Evolutionary conservation across 1,140 invertebrate genomes (phyloP).

Genomic region (Cotesia typhae): DNA sequence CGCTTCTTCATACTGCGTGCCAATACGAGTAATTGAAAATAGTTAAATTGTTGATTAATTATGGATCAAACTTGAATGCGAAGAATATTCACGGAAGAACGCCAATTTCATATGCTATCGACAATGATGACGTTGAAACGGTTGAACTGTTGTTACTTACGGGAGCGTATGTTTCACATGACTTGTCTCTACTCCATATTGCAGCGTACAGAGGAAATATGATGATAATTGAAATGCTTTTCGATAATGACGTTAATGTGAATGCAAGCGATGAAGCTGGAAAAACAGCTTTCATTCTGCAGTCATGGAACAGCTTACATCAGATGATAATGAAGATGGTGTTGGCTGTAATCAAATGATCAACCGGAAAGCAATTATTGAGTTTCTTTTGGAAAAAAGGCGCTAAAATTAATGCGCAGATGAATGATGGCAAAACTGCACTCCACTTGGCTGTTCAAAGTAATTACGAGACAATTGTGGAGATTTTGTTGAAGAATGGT

Average conservation of each 20-base stretch:
- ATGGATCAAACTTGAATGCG: constrained; percentile 30
- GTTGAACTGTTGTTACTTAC: constrained; percentile 22
- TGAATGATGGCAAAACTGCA: constrained; percentile 23
- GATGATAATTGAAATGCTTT: too few species aligned
- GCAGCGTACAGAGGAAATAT: too few species aligned
- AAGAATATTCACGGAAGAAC: background rate
- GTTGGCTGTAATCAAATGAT: too few species aligned
- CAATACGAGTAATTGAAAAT: constrained; percentile 15
- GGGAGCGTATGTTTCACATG: constrained; percentile 2
- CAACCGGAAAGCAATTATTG: constrained; percentile 4
- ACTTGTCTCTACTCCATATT: too few species aligned
- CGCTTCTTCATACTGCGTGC: constrained; percentile 21
- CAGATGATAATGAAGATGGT: too few species aligned
- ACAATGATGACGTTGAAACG: constrained; percentile 7
- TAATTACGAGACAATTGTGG: background rate
- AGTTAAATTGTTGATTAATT: constrained; percentile 25
- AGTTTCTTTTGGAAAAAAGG: constrained; percentile 26
- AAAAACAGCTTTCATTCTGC: too few species aligned
- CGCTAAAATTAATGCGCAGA: constrained; percentile 22
- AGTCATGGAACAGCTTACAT: too few species aligned
- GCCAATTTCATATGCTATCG: constrained; percentile 1
- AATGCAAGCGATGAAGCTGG: too few species aligned
- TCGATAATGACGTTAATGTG: too few species aligned
- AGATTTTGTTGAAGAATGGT: constrained; percentile 6
- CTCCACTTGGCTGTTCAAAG: background rate